Percentiles rank a stretch among this genome's conserved stretches.
These are phyloP conservation scores for Holocentrus rufus DNA, from an alignment of 2,797 vertebrate genomes.

Conservation along the genomic window DNA sequence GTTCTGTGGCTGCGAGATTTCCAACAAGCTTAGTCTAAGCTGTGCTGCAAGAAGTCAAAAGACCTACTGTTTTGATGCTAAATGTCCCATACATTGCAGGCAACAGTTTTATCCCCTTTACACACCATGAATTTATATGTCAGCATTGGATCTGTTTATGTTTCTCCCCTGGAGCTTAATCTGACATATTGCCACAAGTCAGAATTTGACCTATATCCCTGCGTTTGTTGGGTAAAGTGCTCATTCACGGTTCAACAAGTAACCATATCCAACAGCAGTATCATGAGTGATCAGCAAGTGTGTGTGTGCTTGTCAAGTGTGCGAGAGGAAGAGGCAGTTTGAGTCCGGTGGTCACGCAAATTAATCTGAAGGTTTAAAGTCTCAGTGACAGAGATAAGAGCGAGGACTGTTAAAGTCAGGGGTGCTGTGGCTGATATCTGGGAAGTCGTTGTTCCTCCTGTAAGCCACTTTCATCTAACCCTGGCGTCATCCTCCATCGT, in stretches of 20 bases:
- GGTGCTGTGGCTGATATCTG: neutral
- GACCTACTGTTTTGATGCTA: neutral
- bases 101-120: neutral
- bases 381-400: slow-evolving; percentile 40
- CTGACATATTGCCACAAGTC: neutral
- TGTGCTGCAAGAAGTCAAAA: neutral
- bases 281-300: neutral
- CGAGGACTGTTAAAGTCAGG: neutral
- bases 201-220: neutral
- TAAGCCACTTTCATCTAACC: neutral
- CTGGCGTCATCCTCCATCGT: too few relatives aligned
- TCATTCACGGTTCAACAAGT: neutral
- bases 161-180: neutral
- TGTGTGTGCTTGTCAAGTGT: neutral
- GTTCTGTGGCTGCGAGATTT: neutral
- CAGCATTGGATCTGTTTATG: neutral
- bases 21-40: neutral
- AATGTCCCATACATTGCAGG: neutral
- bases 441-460: neutral
- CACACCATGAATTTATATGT: neutral
- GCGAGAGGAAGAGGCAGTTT: neutral
- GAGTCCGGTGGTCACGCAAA: slow-evolving; percentile 11
- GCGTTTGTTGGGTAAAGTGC: neutral
- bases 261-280: slow-evolving; percentile 26
- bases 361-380: slow-evolving; percentile 11